Base-by-base conservation (phyloP, 2,797 vertebrate genomes). In the Lithobates pipiens region DNA sequence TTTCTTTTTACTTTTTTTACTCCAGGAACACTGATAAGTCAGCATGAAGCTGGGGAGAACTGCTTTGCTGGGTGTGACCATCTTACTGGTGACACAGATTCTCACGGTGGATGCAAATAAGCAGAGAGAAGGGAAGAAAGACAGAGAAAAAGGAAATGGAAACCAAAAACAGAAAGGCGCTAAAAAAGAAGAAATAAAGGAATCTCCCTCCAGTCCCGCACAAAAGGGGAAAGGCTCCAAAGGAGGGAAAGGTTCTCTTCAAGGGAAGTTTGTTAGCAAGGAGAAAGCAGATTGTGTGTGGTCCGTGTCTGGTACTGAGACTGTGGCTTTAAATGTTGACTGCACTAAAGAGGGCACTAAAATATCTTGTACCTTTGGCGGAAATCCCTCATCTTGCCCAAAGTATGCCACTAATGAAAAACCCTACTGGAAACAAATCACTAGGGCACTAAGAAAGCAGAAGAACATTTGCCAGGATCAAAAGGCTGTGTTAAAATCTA, bases 391-490 rank as follows among this genome's bases (percentile, higher is more conserved):
- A 0, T 67, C 89, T 0, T 99, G 98, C 85, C 88, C 93, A 0
- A 89, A 93, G 67, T 95, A 94, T 32, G 54, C 77, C 1, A 88
- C 91, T 63, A 91, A 94, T 0, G 71, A 87, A 21, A 92, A 90
- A 50, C 75, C 79, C 5, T 98, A 95, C 89, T 99, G 97, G 97
- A 98, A 95, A 86, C 97, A 99, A 88, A 92, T 99, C 0, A 86
- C 86, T 10, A 91, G 95, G 18, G 91, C 92, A 0, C 91, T 99
- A 36, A 95, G 88, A 88, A 97, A 94, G 72, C 95, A 97, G 69
- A 96, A 93, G 81, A 90, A 84, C 21, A 84, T 97, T 83, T 99
- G 98, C 76, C 88, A 88, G 73, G 93, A 96, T 68, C 36, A 92
- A 0, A 86, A 86, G 8, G 90, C 87, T 1, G 13, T 93, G 68